Conservation (phyloP, 1,140 invertebrate species). For the Notospermus geniculatus region DNA sequence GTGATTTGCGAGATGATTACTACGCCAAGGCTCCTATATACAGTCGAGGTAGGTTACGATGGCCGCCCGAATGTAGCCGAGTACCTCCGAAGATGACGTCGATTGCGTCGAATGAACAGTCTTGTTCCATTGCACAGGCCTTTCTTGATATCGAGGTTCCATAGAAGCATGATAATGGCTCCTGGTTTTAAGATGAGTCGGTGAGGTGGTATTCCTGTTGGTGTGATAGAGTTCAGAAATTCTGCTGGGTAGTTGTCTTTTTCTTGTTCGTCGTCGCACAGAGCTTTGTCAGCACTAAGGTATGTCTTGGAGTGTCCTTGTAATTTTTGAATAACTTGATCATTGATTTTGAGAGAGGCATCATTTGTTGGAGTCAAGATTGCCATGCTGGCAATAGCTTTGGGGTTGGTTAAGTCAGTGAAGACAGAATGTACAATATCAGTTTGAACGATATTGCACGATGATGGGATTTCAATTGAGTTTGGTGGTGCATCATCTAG, state of each 20-base stretch:
- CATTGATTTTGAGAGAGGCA: neutral
- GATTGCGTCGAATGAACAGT: conserved; percentile 31
- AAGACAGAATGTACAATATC: neutral
- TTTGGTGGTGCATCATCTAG: neutral
- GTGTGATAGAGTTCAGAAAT: conserved; percentile 47
- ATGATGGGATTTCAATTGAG: neutral
- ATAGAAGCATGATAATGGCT: conserved; percentile 46
- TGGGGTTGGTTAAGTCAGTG: conserved; percentile 4
- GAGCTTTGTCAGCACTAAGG: neutral
- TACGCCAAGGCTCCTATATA: conserved; percentile 34
- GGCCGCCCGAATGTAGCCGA: too few relatives aligned
- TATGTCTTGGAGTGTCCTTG: neutral
- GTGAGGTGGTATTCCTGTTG: conserved; percentile 51
- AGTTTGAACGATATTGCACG: neutral
- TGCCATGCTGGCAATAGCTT: neutral
- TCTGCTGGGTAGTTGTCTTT: conserved; percentile 38
- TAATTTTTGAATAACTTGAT: neutral
- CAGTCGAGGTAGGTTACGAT: too few relatives aligned
- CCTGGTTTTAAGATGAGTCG: conserved; percentile 48
- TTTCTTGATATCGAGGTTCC: conserved; percentile 42
- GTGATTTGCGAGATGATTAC: too few relatives aligned
- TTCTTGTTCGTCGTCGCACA: neutral
- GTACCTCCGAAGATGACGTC: too few relatives aligned
- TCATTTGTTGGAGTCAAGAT: neutral
- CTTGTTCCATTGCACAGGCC: conserved; percentile 52